Percentiles rank a stretch among this genome's conserved stretches.
Conservation (phyloP, 2,113 vertebrate genomes). For the Aythya baeri region DNA sequence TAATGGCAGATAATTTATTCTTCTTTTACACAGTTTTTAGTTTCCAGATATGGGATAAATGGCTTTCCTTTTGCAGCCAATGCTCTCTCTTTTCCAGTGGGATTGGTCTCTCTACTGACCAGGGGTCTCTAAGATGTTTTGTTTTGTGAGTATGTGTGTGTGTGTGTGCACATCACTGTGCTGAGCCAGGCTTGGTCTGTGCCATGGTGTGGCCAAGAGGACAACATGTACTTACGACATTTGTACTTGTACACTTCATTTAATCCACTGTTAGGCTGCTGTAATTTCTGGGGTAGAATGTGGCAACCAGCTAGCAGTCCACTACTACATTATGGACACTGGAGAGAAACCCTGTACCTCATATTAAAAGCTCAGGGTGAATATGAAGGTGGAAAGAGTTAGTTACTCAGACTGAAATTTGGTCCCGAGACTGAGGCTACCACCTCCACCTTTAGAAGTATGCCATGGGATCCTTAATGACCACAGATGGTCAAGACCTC, state of each 20-base stretch:
- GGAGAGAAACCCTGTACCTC: not conserved
- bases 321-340: not conserved
- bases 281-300: not conserved
- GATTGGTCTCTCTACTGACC: not conserved
- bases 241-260: not conserved
- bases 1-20: slow-evolving; percentile 45
- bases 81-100: not conserved
- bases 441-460: slow-evolving; percentile 32
- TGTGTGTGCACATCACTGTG: not conserved
- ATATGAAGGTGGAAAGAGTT: slow-evolving; percentile 23
- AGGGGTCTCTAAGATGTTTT: not conserved
- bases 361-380: not conserved
- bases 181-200: not conserved
- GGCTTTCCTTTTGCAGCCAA: not conserved
- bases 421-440: not conserved
- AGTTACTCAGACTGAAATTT: slow-evolving; percentile 5
- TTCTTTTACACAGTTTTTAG: slow-evolving; percentile 15
- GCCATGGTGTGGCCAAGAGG: not conserved
- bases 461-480: slow-evolving; percentile 73
- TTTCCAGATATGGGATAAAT: slow-evolving; percentile 19
- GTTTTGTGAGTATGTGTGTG: too few relatives aligned
- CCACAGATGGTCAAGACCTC: slow-evolving; percentile 49
- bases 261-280: not conserved
- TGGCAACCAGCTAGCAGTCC: not conserved
- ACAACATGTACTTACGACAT: rapidly evolving